Evolutionary conservation across 1,140 invertebrate species (phyloP).

Genomic region (Dendroctonus valens): DNA sequence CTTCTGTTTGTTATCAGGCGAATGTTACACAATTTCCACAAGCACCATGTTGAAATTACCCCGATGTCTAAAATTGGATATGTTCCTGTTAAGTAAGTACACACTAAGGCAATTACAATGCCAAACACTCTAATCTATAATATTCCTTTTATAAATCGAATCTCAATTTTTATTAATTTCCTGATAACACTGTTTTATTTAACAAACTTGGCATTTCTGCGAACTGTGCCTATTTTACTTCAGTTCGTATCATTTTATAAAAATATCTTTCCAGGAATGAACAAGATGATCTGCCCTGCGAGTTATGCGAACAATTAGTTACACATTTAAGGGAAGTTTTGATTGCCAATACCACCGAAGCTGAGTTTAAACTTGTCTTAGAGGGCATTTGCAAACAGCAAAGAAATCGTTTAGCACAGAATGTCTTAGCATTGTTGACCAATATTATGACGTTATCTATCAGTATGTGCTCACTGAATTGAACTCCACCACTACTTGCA

Average conservation of each 20-base stretch:
- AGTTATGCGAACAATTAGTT: conserved; percentile 80
- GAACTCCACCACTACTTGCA: conserved; percentile 67
- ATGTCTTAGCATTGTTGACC: conserved; percentile 69
- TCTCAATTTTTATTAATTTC: no score
- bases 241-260: not conserved
- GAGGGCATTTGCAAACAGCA: conserved; percentile 78
- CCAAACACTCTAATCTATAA: no score
- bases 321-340: conserved; percentile 75
- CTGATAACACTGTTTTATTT: no score
- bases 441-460: conserved; percentile 76
- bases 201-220: no score
- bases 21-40: conserved; percentile 66
- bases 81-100: conserved; percentile 50
- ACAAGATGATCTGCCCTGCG: conserved; percentile 73
- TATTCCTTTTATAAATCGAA: no score
- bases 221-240: not conserved
- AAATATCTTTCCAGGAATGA: conserved; percentile 1
- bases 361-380: conserved; percentile 75
- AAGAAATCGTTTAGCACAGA: conserved; percentile 61
- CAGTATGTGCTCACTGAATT: conserved; percentile 67
- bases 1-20: conserved; percentile 72
- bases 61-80: conserved; percentile 57
- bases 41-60: conserved; percentile 62
- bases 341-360: conserved; percentile 80
- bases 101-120: no score